A percentile compares a stretch with the other conserved stretches of the same genome.
Evolutionary conservation across 2,888 invertebrate species (phyloP).

Genomic region (Eutolmus rufibarbis): DNA sequence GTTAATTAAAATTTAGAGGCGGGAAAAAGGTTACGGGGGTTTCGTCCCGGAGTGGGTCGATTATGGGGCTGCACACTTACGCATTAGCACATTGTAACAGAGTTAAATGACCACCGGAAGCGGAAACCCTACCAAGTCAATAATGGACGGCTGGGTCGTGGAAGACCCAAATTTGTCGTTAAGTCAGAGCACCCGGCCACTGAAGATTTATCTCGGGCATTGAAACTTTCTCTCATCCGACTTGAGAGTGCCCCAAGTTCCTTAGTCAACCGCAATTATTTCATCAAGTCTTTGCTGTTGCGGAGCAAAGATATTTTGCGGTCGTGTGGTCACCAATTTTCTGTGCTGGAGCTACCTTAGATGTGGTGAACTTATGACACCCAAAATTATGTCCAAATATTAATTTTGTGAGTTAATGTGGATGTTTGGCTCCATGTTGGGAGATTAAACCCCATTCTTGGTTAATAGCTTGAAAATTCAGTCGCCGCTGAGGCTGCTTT

Average conservation of each 20-base stretch:
- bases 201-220: constrained; percentile 12
- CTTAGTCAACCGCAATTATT: constrained; percentile 22
- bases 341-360: not conserved
- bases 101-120: constrained; percentile 35
- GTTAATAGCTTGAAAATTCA: not conserved
- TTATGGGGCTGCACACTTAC: not conserved
- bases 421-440: not conserved
- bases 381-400: not conserved
- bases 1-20: constrained; percentile 28
- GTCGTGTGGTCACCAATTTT: not conserved
- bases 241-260: not conserved
- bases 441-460: not conserved
- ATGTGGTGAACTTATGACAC: not conserved
- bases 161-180: constrained; percentile 19
- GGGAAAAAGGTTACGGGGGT: not conserved
- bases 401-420: not conserved
- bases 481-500: not conserved
- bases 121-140: constrained; percentile 25
- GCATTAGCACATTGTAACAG: constrained; percentile 22
- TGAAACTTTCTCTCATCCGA: not conserved
- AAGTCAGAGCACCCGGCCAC: not conserved
- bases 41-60: not conserved
- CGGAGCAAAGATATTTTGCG: not conserved
- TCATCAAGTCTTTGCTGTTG: constrained; percentile 8
- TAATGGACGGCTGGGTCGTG: constrained; percentile 2